Evolutionary conservation across 1,140 invertebrate species (phyloP), one percentile per base, ranked within the genome.

Genomic region (Pseudoatta argentina): DNA sequence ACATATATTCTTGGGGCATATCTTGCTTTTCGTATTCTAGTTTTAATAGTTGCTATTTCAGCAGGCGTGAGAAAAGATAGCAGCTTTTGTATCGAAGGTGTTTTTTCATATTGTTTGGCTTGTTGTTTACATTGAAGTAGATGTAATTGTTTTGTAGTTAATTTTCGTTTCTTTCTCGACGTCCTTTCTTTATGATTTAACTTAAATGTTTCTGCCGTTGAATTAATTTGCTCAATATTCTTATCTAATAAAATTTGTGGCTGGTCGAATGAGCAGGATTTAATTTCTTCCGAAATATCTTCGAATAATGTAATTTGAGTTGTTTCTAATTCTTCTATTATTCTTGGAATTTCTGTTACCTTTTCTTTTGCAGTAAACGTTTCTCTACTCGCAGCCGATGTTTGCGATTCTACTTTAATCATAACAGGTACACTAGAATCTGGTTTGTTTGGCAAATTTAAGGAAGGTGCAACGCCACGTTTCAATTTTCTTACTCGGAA

Each of bases 401-500:
- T 16, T 51, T 57, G 12, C 14, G 24, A 1, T 21, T 75, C 18
- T 14, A 1, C 34, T 5, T 72, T 16, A 82, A 51, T 14, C 10
- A 14, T 24, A 21, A 21, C 1, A 48, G n/a, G 2, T 6, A 27
- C 6, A 3, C 10, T 24, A 24, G 14, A 24, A 27, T 8, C n/a
- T 12, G 27, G 8, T 2, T 16, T 61, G 8, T 63, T 75, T 10
- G 79, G 69, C 18, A 83, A 8, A 14, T 83, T 83, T 18, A 83
- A 61, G 21, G 79, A 83, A 24, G 79, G 79, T 3, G n/a, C 24
- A 1, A 73, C 4, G 2, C 79, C 79, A 8, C 79, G 79, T 61
- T 75, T 83, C 69, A 83, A 27, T 3, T 83, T 83, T 5, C 79
- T 83, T 1, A 75, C 69, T 75, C 55, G 30, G 21, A 61, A 83